phyloP scores from a whole-genome alignment of 2,888 invertebrate species.

The Smittia sp. region DNA sequence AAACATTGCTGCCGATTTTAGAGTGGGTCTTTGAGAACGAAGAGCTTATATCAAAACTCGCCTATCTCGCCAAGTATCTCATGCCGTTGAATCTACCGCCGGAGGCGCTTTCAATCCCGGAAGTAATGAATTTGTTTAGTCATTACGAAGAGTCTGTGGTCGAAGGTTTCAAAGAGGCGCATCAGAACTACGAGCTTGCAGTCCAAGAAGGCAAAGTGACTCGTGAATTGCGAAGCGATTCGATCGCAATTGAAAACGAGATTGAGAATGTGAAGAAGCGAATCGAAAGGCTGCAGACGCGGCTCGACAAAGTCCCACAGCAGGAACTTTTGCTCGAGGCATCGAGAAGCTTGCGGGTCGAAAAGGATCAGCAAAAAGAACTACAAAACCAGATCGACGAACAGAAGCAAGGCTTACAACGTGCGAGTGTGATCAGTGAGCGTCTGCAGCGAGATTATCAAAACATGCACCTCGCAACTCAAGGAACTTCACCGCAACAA shows the following conservation, averaged over 20 bases:
- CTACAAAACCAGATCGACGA: conserved; percentile 44
- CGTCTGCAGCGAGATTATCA: conserved; percentile 44
- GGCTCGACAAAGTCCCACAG: conserved; percentile 45
- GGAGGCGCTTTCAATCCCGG: conserved; percentile 72
- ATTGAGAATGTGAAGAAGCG: conserved; percentile 60
- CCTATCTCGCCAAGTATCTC: conserved; percentile 70
- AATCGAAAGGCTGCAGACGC: conserved; percentile 44
- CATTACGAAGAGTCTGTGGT: conserved; percentile 73
- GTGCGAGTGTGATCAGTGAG: conserved; percentile 43
- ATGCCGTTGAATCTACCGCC: conserved; percentile 67
- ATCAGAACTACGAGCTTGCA: conserved; percentile 66
- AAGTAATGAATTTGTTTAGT: conserved; percentile 66
- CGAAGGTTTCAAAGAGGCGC: conserved; percentile 71
- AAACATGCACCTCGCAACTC: conserved; percentile 43
- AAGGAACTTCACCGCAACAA: conserved; percentile 44
- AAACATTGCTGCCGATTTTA: conserved; percentile 72
- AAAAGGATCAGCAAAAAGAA: conserved; percentile 45
- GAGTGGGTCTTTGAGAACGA: conserved; percentile 75
- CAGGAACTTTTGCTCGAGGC: conserved; percentile 45
- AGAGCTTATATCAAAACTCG: conserved; percentile 73
- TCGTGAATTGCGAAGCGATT: conserved; percentile 79
- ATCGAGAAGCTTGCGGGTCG: conserved; percentile 44
- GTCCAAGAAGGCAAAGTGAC: conserved; percentile 63
- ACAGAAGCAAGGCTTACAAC: conserved; percentile 43
- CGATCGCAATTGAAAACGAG: conserved; percentile 83